Percentiles rank a stretch among this genome's conserved stretches.
These are phyloP conservation scores for Onychomys leucogaster DNA, from an alignment of 2,797 vertebrate genomes.

Conservation along the genomic window DNA sequence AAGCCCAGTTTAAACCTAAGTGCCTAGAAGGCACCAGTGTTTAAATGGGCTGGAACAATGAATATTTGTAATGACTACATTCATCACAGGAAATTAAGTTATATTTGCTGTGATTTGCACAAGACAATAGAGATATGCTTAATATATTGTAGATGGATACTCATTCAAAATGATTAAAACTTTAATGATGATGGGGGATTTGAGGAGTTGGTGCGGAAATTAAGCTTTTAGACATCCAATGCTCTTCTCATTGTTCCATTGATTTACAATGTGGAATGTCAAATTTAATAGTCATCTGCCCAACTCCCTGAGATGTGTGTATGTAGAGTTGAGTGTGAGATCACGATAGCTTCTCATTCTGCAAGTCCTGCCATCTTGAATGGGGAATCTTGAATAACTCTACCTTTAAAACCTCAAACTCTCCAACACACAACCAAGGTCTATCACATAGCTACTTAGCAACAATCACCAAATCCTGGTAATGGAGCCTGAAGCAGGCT, in stretches of 20 bases:
- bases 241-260: constrained; percentile 22
- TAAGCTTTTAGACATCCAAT: neutral
- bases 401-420: constrained; percentile 17
- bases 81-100: constrained; percentile 56
- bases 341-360: neutral
- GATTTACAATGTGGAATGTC: neutral
- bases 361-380: neutral
- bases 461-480: neutral
- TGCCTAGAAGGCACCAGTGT: constrained; percentile 45
- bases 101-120: constrained; percentile 44
- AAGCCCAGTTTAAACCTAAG: constrained; percentile 44
- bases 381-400: neutral
- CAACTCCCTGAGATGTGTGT: neutral
- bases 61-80: constrained; percentile 50
- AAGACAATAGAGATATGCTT: constrained; percentile 37
- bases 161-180: constrained; percentile 67
- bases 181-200: constrained; percentile 44
- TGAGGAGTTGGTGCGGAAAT: constrained; percentile 54
- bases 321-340: neutral
- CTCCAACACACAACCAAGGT: neutral
- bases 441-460: neutral
- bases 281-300: neutral
- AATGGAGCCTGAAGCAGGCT: neutral
- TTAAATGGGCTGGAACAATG: constrained; percentile 47
- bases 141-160: constrained; percentile 49